Conservation (phyloP, 2,797 vertebrate species). For the Spondyliosoma cantharus region DNA sequence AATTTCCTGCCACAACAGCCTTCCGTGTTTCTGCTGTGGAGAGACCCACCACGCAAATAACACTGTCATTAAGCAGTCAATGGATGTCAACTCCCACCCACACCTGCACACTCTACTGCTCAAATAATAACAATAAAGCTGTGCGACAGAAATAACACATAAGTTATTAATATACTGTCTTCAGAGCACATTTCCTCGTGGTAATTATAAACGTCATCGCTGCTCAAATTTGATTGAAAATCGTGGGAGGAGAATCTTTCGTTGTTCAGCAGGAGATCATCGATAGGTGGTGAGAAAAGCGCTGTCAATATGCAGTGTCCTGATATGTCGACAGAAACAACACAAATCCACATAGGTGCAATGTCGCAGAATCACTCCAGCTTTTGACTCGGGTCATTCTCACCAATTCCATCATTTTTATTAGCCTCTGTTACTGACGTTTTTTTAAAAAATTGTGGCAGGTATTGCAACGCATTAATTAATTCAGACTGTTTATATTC, state of each 20-base stretch:
- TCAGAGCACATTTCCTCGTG: background rate
- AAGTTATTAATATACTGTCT: constrained; percentile 60
- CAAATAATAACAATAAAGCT: constrained; percentile 58
- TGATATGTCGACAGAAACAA: constrained; percentile 16
- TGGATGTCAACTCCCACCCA: constrained; percentile 80
- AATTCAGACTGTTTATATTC: background rate
- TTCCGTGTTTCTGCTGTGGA: constrained; percentile 71
- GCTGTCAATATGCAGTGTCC: constrained; percentile 6
- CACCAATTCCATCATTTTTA: background rate
- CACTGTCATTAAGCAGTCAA: constrained; percentile 81
- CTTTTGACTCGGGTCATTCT: too few relatives aligned
- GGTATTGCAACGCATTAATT: background rate
- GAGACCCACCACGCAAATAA: constrained; percentile 76
- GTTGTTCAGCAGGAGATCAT: background rate
- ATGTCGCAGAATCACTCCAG: background rate
- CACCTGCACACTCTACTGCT: constrained; percentile 76
- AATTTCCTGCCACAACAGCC: constrained; percentile 83
- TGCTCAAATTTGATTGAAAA: constrained; percentile 38
- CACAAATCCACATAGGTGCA: background rate
- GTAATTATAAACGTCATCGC: constrained; percentile 36
- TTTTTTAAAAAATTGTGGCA: constrained; percentile 4
- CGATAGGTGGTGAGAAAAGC: constrained; percentile 16
- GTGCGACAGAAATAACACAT: constrained; percentile 61
- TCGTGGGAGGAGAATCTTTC: background rate
- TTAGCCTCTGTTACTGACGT: background rate